Conservation (phyloP, 2,888 invertebrate genomes). For the Pyrrhosoma nymphula region DNA sequence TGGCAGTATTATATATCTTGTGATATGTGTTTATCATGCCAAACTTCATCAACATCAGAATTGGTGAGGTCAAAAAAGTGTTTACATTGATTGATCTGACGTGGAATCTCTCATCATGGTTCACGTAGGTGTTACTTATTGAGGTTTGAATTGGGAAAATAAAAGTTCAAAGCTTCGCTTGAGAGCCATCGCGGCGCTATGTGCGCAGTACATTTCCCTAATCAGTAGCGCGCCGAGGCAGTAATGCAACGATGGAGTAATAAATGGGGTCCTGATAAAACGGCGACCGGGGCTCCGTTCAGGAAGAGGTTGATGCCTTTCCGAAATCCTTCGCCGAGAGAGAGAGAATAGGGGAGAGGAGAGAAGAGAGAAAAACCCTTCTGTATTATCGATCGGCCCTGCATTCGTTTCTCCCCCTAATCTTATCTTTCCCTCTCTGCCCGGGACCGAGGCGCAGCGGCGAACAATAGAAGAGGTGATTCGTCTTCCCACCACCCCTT, state of each 20-base stretch:
- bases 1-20: too few relatives aligned
- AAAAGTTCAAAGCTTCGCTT: too few relatives aligned
- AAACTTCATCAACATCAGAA: too few relatives aligned
- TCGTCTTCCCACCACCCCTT: neutral
- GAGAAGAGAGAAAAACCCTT: neutral
- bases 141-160: too few relatives aligned
- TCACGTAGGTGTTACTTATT: too few relatives aligned
- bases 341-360: neutral
- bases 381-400: neutral
- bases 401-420: neutral
- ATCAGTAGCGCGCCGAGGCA: neutral
- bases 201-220: neutral
- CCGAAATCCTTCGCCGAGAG: neutral
- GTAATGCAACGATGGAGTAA: neutral
- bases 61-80: too few relatives aligned
- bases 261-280: neutral
- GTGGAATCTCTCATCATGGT: too few relatives aligned
- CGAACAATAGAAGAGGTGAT: neutral
- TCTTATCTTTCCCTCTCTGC: neutral
- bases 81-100: too few relatives aligned
- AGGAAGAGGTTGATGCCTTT: neutral
- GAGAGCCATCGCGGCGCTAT: too few relatives aligned
- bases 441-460: neutral
- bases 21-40: too few relatives aligned
- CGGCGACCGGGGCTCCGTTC: neutral